A percentile compares a stretch with the other conserved stretches of the same genome.
These are phyloP conservation scores for Aspidoscelis tigris DNA, from an alignment of 2,113 vertebrate genomes.

Conservation along the genomic window DNA sequence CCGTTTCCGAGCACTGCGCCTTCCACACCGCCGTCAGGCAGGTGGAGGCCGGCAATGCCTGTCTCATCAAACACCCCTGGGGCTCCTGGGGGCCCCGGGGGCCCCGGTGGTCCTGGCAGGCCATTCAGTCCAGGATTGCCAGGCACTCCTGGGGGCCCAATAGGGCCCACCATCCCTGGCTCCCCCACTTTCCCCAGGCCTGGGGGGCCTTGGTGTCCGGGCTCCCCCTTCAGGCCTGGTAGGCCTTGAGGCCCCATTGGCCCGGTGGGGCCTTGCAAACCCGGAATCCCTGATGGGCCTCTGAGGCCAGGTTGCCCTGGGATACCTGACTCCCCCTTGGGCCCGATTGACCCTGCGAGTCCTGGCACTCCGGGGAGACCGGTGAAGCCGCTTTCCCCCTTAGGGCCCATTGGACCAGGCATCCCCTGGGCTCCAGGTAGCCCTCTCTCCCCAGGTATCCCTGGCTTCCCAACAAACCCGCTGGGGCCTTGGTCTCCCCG, in stretches of 20 bases:
- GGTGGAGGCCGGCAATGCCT: constrained; percentile 83
- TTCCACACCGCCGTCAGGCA: constrained; percentile 83
- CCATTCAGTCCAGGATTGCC: constrained; percentile 87
- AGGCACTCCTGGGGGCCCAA: constrained; percentile 88
- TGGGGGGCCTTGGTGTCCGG: constrained; percentile 84
- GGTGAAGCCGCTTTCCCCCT: constrained; percentile 89
- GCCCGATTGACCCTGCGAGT: constrained; percentile 78
- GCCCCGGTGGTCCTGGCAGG: constrained; percentile 80
- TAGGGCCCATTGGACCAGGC: constrained; percentile 89
- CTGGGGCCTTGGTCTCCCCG: constrained; percentile 89
- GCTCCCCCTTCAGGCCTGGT: constrained; percentile 90
- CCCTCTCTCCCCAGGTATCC: constrained; percentile 90
- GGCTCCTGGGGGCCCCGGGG: constrained; percentile 82
- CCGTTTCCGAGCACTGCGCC: constrained; percentile 86
- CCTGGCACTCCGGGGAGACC: constrained; percentile 91
- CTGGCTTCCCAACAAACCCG: constrained; percentile 87
- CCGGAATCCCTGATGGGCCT: constrained; percentile 93
- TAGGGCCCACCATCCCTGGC: constrained; percentile 86
- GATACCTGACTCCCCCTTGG: constrained; percentile 89
- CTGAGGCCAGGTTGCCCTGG: constrained; percentile 88
- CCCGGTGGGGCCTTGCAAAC: constrained; percentile 90
- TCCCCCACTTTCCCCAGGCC: constrained; percentile 86
- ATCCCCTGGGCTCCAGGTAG: constrained; percentile 85
- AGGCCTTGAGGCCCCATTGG: constrained; percentile 94
- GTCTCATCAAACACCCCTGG: constrained; percentile 81